Evolutionary conservation across 2,113 vertebrate species (phyloP), one percentile per base, ranked within the genome.

Genomic region (Peromyscus polionotus): DNA sequence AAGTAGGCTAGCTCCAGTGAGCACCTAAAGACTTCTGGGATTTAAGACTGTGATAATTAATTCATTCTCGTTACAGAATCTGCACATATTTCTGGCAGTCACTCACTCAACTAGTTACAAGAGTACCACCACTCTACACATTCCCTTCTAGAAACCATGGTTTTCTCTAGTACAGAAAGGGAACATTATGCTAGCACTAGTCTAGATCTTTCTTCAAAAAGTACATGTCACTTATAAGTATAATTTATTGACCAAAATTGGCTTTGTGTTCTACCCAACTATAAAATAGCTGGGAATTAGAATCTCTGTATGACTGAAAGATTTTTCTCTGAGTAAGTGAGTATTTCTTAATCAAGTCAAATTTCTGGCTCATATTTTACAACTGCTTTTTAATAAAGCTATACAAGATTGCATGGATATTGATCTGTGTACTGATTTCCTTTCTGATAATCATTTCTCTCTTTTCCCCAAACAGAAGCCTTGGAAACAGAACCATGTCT

Each of bases 61-160:
- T 65, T 91, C 51, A 4, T 42, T 87, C 33, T 86, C 0, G 61
- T 92, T 20, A 33, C 11, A 48, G 42, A 31, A 68, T 90, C 36
- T 51, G 59, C 14, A 1, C 5, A 10, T 0, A 3, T 10, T 45
- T 45, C 16, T 1, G 33, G 45, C 7, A 9, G 1, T 7, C 33
- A 45, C 51, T 70, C 26, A 83, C 67, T 96, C 31, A 96, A 20
- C 70, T 7, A 67, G n/a, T 92, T 63, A 24, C 12, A 90, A 48
- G 91, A 94, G 1, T 1, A 48, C 1, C 11, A 24, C 17, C 16
- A n/a, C 79, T 67, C 33, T 4, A 28, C 20, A 19, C 5, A 6
- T 28, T 0, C 4, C 26, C 3, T 22, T 24, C 3, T 45, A 83
- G 6, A 73, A 79, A 13, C 13, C 31, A 73, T 9, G 12, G 13